A percentile compares a stretch with the other conserved stretches of the same genome.
Evolutionary conservation across 2,113 vertebrate species (phyloP).

Genomic region (Menura novaehollandiae): DNA sequence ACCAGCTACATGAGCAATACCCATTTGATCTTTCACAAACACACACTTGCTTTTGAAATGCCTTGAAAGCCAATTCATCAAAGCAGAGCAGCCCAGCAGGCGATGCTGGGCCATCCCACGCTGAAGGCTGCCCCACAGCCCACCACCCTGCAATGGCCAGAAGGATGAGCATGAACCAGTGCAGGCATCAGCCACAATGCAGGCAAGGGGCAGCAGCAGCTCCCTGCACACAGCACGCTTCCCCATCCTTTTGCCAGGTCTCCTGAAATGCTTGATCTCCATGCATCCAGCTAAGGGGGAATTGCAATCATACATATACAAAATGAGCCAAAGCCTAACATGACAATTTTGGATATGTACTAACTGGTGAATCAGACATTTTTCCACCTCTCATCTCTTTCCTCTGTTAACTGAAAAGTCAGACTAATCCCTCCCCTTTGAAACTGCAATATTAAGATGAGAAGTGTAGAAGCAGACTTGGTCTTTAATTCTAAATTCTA

Average conservation of each 20-base stretch:
- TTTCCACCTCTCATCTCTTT: neutral
- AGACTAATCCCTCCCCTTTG: neutral
- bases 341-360: neutral
- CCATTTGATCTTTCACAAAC: neutral
- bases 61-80: neutral
- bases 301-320: neutral
- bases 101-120: accelerated
- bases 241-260: neutral
- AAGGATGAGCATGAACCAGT: accelerated
- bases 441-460: constrained; percentile 13
- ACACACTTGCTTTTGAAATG: neutral
- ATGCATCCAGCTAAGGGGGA: neutral
- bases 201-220: accelerated
- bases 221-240: accelerated
- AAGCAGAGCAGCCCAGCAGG: neutral
- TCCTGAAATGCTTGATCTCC: neutral
- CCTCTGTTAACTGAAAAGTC: neutral
- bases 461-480: neutral
- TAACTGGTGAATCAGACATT: neutral
- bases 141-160: accelerated
- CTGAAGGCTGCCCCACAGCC: neutral
- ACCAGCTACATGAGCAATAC: neutral
- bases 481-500: neutral
- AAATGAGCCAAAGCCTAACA: neutral
- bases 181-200: accelerated